Percentiles rank a stretch among this genome's conserved stretches.
Conservation (phyloP, 2,797 vertebrate species). For the Gobio occitaniae region DNA sequence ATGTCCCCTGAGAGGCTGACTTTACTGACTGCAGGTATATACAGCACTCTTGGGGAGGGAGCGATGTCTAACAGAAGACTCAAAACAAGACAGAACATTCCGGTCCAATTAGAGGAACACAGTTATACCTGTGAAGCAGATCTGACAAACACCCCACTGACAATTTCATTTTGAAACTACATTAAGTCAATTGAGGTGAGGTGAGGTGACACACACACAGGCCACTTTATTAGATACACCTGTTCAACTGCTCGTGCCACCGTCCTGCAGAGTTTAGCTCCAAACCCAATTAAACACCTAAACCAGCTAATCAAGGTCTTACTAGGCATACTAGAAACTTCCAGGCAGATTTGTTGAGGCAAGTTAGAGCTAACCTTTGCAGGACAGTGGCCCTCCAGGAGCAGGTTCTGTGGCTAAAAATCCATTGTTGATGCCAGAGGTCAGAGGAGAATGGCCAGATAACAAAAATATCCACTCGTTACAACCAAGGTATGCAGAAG, state of each 20-base stretch:
- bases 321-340: too few relatives aligned
- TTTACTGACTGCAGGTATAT: constrained; percentile 52
- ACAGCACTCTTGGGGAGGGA: constrained; percentile 38
- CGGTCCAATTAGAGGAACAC: constrained; percentile 29
- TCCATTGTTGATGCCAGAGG: constrained; percentile 52
- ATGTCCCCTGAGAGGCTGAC: constrained; percentile 42
- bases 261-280: too few relatives aligned
- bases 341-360: too few relatives aligned
- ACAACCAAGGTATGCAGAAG: too few relatives aligned
- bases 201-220: background rate
- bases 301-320: too few relatives aligned
- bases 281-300: too few relatives aligned
- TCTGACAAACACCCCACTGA: constrained; percentile 5
- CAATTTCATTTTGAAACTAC: background rate
- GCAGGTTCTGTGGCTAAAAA: constrained; percentile 34
- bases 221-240: too few relatives aligned
- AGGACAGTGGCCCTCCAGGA: background rate
- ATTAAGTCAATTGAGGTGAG: background rate
- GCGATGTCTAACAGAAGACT: constrained; percentile 30
- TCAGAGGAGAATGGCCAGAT: constrained; percentile 55
- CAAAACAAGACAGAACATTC: constrained; percentile 34
- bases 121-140: background rate
- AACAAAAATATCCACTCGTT: too few relatives aligned
- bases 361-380: too few relatives aligned
- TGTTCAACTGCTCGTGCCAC: too few relatives aligned